Conservation (phyloP, 2,797 vertebrate genomes). For the Cichlasoma orientale region DNA sequence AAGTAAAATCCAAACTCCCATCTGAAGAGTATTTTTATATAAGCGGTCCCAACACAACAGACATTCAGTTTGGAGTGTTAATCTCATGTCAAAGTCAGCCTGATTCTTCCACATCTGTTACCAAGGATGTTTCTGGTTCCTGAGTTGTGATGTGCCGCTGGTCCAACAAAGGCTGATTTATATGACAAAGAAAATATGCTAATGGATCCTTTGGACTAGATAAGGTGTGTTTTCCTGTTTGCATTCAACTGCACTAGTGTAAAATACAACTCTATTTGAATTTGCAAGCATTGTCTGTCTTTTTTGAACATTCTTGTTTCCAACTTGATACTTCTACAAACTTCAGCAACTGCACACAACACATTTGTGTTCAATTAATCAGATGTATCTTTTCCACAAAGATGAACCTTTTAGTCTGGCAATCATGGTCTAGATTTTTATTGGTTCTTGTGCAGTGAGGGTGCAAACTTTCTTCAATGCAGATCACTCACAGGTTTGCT, state of each 20-base stretch:
- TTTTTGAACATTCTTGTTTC: not conserved
- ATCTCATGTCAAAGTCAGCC: not conserved
- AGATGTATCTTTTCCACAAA: not conserved
- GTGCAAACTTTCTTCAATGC: not conserved
- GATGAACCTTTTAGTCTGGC: not conserved
- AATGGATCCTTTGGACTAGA: not conserved
- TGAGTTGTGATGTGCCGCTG: not conserved
- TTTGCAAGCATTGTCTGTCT: slow-evolving; percentile 29
- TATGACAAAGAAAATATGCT: not conserved
- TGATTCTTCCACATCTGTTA: not conserved
- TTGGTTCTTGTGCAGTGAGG: not conserved
- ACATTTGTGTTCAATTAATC: not conserved
- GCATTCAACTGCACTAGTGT: not conserved
- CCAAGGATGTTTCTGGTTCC: not conserved
- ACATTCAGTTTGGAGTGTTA: not conserved
- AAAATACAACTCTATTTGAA: slow-evolving; percentile 33
- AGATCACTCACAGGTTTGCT: not conserved
- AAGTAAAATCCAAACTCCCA: slow-evolving; percentile 54
- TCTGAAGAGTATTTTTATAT: slow-evolving; percentile 18
- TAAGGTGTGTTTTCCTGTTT: slow-evolving; percentile 23
- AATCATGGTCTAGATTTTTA: not conserved
- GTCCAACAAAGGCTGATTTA: not conserved
- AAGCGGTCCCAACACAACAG: not conserved
- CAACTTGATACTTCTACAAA: not conserved
- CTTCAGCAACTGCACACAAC: not conserved